Evolutionary conservation across 1,140 invertebrate genomes (phyloP), one percentile per base, ranked within the genome.

Genomic region (Hypsibius dujardini): DNA sequence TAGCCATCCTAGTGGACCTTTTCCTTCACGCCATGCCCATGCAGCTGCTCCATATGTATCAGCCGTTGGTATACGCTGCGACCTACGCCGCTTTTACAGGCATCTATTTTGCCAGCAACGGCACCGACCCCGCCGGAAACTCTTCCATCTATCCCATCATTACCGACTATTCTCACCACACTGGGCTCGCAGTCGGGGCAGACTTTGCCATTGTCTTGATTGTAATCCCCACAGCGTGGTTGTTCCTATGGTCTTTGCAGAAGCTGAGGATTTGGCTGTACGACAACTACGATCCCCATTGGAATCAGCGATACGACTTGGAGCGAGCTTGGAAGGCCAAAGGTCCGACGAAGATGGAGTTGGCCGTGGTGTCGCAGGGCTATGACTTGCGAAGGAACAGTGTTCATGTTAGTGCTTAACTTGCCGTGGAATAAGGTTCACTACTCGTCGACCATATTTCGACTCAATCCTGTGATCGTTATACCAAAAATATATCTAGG

Each of bases 1-100:
- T 56, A 12, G 50, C n/a, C 50, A 56, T 56, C n/a, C 7, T 56
- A 56, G n/a, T 56, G 7, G 50, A 56, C n/a, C 50, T 56, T n/a
- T 56, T 7, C 7, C 7, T 56, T 7, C 7, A 56, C 50, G 50
- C 50, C 50, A 56, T 56, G 50, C 50, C 50, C 50, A 56, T 56
- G 50, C 50, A 56, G 50, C 50, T 56, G 7, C 50, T 56, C 50
- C 50, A 56, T n/a, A n/a, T 56, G 7, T 56, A 56, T 56, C 50
- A 56, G 50, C 50, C 50, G 50, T 12, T 56, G 50, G n/a, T 56
- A 56, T 56, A 56, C 50, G 50, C 7, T 12, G 50, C 50, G n/a
- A n/a, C 50, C n/a, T 56, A 56, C 50, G 50, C 50, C 7, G n/a
- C 50, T n/a, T 56, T 56, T n/a, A 12, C 50, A 7, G 50, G 50